A percentile compares a stretch with the other conserved stretches of the same genome.
phyloP scores from a whole-genome alignment of 2,797 vertebrate genomes.

The Thripadectes ignobilis region DNA sequence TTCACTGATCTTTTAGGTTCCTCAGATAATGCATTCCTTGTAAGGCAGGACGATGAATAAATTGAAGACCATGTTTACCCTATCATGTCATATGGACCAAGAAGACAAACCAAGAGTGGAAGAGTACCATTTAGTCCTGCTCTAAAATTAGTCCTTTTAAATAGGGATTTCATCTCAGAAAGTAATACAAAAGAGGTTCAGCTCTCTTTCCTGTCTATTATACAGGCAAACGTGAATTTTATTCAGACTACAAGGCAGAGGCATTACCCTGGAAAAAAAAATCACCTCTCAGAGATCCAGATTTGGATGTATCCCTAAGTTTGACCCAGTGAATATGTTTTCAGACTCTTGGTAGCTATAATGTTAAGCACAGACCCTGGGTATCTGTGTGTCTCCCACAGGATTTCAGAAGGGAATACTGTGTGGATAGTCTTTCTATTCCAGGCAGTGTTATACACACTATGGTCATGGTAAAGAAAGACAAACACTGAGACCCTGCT shows the following conservation, averaged over 20 bases:
- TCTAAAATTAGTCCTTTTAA: not conserved
- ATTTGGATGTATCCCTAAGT: not conserved
- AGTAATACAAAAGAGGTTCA: not conserved
- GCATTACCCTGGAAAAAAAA: not conserved
- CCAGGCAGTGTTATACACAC: fast-evolving
- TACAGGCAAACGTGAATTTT: not conserved
- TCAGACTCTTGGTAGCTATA: not conserved
- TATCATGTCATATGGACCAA: not conserved
- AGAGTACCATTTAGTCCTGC: not conserved
- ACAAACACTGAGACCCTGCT: not conserved
- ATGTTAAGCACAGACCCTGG: not conserved
- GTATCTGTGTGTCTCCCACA: fast-evolving
- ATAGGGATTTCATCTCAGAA: not conserved
- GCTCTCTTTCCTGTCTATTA: not conserved
- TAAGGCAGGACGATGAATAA: not conserved
- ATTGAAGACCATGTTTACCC: not conserved
- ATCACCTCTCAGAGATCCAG: not conserved
- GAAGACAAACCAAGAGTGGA: not conserved
- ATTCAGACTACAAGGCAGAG: fast-evolving
- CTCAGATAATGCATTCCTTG: not conserved
- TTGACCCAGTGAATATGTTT: not conserved
- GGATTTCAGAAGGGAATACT: not conserved
- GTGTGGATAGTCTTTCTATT: fast-evolving
- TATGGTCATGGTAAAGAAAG: not conserved
- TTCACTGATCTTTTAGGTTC: not conserved